These are phyloP conservation scores for Crepidodera aurea DNA, from an alignment of 2,888 invertebrate genomes.

Conservation along the genomic window DNA sequence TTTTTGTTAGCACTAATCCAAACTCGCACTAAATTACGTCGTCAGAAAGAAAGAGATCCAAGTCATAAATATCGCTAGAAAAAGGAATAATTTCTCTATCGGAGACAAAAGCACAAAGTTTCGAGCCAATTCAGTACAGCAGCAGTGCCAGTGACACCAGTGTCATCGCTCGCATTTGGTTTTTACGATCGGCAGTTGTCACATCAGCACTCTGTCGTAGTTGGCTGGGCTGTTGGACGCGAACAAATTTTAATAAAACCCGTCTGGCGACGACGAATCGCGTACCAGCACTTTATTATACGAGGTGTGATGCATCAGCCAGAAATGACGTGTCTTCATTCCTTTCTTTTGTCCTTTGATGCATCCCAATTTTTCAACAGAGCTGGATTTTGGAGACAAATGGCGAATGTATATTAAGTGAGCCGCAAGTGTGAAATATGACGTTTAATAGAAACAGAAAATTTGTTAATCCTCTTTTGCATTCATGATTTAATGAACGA, in stretches of 20 bases:
- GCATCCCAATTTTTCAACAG: slow-evolving; percentile 4
- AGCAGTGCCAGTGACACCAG: slow-evolving; percentile 14
- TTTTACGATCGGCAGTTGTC: slow-evolving; percentile 52
- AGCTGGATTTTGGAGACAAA: neutral
- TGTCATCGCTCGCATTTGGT: slow-evolving; percentile 33
- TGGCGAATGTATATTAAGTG: neutral
- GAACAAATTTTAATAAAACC: slow-evolving; percentile 5
- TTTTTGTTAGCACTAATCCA: too few relatives aligned
- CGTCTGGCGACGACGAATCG: neutral
- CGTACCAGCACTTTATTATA: neutral
- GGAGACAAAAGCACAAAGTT: slow-evolving; percentile 18
- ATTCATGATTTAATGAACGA: too few relatives aligned
- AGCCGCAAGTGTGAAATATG: neutral
- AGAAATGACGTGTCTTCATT: slow-evolving; percentile 7
- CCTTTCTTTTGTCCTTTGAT: neutral
- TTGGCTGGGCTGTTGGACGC: slow-evolving; percentile 32
- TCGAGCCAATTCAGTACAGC: slow-evolving; percentile 4
- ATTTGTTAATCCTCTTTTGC: too few relatives aligned
- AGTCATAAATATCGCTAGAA: neutral
- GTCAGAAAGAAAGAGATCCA: too few relatives aligned
- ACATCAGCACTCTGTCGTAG: slow-evolving; percentile 49
- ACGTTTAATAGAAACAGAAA: too few relatives aligned
- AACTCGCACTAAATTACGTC: too few relatives aligned
- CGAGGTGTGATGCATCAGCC: slow-evolving; percentile 10
- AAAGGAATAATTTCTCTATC: neutral